Base-by-base conservation (phyloP, 2,888 invertebrate genomes). In the Lagria hirta region DNA sequence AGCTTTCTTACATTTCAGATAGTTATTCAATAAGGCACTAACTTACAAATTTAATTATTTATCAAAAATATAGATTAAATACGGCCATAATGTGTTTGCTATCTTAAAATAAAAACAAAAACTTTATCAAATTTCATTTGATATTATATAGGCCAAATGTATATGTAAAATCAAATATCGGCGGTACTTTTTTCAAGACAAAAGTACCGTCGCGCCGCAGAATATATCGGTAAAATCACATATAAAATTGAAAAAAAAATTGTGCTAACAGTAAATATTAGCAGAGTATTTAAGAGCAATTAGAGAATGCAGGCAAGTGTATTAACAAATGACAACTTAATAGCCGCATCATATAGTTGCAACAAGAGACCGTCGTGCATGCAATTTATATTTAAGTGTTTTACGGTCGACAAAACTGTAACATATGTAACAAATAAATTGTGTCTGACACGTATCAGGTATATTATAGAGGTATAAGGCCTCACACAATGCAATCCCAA, bases 401-500 rank as follows among this genome's bases (percentile, higher is more conserved):
- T 47, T 43, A 47, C 43, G 47, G 47, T 47, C 47, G 36, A 43
- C 42, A 38, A 47, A 47, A 47, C 38, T 43, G 47, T 47, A 47
- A 47, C 47, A 47, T 37, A 43, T 47, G 47, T 43, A 43, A 47
- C 47, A 38, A 47, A 47, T 47, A 47, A 47, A 47, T 43, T 47
- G 47, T 29, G 23, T 37, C 28, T 43, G 47, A 47, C 47, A 32
- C 33, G 37, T 36, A 46, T 36, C 42, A 36, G 36, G 30, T 42
- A 33, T 18, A 29, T 35, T 8, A 29, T 8, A 16, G 12, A 28
- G 17, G 35, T n/a, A 24, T 34, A 48, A 49, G 53, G 47, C 51
- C 51, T 42, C 54, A 54, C 48, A 51, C 49, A 44, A 29, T 35
- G 48, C 35, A 17, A 27, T 33, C 17, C 33, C 34, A 24, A 16